Conservation (phyloP, 30 jellyfish, hydroid and myxozoan genomes). For the Turritopsis rubra region DNA sequence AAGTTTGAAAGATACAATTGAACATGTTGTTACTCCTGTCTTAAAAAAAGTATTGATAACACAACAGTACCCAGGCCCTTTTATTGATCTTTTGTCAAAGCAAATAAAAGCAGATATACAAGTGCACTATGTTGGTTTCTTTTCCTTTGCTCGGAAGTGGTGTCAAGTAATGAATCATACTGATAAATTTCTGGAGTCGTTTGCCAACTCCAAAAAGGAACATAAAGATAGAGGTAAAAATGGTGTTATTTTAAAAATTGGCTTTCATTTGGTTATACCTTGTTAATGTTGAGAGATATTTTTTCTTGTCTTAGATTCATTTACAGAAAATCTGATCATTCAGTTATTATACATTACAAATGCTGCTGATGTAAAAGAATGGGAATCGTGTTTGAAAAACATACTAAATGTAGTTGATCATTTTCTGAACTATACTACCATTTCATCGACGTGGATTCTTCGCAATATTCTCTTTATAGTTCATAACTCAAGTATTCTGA, state of each 20-base stretch:
- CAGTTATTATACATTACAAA: neutral
- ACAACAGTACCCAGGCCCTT: neutral
- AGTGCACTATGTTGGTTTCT: neutral
- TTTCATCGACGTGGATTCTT: neutral
- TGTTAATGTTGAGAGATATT: no score
- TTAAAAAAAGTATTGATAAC: neutral
- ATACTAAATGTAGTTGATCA: neutral
- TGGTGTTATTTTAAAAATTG: no score
- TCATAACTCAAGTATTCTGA: neutral
- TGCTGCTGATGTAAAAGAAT: neutral
- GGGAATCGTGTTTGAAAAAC: neutral
- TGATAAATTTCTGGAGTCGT: neutral
- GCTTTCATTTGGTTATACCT: no score
- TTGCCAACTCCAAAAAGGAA: neutral
- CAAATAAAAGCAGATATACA: neutral
- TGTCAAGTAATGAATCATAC: neutral
- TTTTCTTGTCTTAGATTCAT: neutral
- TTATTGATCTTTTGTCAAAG: neutral
- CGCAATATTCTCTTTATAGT: neutral
- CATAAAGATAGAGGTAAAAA: neutral
- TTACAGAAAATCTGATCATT: neutral
- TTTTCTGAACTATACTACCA: neutral
- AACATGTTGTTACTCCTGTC: neutral
- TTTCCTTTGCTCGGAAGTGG: neutral
- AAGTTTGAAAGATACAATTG: neutral